A percentile compares a stretch with the other conserved stretches of the same genome.
Evolutionary conservation across 1,140 invertebrate genomes (phyloP).

Genomic region (Cydia amplana): DNA sequence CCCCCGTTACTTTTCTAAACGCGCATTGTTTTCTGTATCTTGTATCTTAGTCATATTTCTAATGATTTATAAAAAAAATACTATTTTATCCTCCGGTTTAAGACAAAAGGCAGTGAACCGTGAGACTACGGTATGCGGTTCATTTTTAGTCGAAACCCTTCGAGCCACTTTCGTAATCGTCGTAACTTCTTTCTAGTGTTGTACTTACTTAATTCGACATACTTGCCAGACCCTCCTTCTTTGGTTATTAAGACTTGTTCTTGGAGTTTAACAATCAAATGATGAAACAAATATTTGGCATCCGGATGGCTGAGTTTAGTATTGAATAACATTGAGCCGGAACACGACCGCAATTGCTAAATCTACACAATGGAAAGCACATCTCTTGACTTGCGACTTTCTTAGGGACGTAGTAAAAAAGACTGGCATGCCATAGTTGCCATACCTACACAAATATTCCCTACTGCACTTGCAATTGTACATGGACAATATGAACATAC

Average conservation of each 20-base stretch:
- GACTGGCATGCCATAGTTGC: background rate
- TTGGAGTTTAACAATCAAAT: background rate
- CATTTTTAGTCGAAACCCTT: too few species aligned
- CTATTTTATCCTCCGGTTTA: too few species aligned
- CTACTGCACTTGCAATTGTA: background rate
- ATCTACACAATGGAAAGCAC: background rate
- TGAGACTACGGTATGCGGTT: too few species aligned
- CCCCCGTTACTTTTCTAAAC: too few species aligned
- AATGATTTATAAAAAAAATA: too few species aligned
- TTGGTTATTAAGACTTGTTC: background rate
- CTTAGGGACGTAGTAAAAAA: background rate
- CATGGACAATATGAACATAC: background rate
- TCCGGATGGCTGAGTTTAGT: background rate
- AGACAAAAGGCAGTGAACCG: too few species aligned
- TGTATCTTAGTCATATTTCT: too few species aligned
- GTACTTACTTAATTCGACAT: background rate
- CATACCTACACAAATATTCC: too few species aligned
- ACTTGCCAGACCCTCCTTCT: background rate
- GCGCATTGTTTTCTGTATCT: too few species aligned
- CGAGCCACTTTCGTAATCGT: background rate
- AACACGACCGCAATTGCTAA: background rate
- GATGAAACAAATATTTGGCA: background rate
- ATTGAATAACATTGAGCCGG: slow-evolving; percentile 3
- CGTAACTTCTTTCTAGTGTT: background rate
- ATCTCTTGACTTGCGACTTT: background rate